Conservation (phyloP, 35 echinoderm and acorn worm species). For the Anneissia japonica region DNA sequence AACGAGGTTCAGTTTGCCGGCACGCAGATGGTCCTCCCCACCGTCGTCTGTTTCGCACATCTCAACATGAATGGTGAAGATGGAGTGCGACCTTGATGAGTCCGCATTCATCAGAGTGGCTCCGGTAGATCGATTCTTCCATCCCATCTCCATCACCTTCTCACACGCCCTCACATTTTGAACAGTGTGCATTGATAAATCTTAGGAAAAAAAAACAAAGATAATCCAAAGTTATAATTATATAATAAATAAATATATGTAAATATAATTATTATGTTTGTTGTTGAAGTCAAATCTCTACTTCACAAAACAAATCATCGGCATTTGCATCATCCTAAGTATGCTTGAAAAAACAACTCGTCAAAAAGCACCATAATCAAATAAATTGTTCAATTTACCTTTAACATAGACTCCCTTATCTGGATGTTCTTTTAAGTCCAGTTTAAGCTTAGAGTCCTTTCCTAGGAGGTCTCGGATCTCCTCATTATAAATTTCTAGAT, state of each 20-base stretch:
- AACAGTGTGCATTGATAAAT: slow-evolving; percentile 85
- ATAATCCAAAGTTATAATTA: neutral
- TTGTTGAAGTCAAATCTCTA: neutral
- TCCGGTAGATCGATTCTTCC: slow-evolving; percentile 84
- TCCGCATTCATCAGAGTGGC: slow-evolving; percentile 95
- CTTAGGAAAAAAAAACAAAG: slow-evolving; percentile 22
- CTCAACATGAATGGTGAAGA: slow-evolving; percentile 99
- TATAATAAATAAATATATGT: neutral
- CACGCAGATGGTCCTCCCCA: slow-evolving; percentile 79
- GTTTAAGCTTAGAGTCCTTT: slow-evolving; percentile 68
- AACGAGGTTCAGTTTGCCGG: slow-evolving; percentile 54
- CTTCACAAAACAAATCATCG: neutral
- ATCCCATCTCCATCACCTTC: slow-evolving; percentile 75
- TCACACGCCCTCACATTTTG: slow-evolving; percentile 87
- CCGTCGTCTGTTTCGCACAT: slow-evolving; percentile 80
- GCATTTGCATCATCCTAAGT: neutral
- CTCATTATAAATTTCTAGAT: slow-evolving; percentile 99
- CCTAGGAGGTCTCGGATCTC: slow-evolving; percentile 83
- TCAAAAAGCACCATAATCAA: neutral
- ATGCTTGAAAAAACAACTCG: neutral
- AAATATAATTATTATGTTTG: too few relatives aligned
- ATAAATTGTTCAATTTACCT: slow-evolving; percentile 38
- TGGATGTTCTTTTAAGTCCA: slow-evolving; percentile 93
- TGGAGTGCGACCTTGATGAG: slow-evolving; percentile 96
- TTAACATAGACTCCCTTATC: slow-evolving; percentile 98